A percentile compares a stretch with the other conserved stretches of the same genome.
phyloP scores from a whole-genome alignment of 2,797 vertebrate species.

The Lindbergichthys nudifrons region DNA sequence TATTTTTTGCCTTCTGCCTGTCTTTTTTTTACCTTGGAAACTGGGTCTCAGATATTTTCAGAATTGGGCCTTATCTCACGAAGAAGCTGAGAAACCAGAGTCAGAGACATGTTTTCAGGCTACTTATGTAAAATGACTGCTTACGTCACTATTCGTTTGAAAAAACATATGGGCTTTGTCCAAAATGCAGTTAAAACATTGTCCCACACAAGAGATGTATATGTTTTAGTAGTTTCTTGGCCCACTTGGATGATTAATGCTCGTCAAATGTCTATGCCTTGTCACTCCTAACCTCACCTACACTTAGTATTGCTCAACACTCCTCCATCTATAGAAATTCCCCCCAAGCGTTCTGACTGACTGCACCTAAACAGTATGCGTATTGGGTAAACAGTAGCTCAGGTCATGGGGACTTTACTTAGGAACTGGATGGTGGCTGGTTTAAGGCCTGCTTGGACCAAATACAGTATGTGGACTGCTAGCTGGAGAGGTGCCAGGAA shows the following conservation, averaged over 20 bases:
- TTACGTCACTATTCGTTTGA: not conserved
- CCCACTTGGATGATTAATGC: slow-evolving; percentile 22
- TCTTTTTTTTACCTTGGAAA: too few relatives aligned
- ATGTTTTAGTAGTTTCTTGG: slow-evolving; percentile 20
- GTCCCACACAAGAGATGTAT: not conserved
- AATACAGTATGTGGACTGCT: too few relatives aligned
- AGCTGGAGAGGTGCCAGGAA: too few relatives aligned
- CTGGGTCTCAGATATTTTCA: too few relatives aligned
- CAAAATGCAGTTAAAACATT: not conserved
- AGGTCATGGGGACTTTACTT: too few relatives aligned
- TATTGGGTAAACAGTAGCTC: too few relatives aligned
- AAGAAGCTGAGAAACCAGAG: too few relatives aligned
- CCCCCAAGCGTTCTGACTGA: not conserved
- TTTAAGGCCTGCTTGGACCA: too few relatives aligned
- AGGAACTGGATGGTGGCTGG: too few relatives aligned
- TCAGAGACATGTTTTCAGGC: not conserved
- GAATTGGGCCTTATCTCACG: too few relatives aligned
- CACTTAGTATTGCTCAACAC: slow-evolving; percentile 2
- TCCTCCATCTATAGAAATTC: not conserved
- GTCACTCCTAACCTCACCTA: slow-evolving; percentile 17
- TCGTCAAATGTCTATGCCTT: not conserved
- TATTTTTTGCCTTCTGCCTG: too few relatives aligned
- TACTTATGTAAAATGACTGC: not conserved
- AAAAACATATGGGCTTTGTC: not conserved
- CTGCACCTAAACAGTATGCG: not conserved